Percentiles rank a stretch among this genome's conserved stretches.
These are phyloP conservation scores for Lasioglossum calceatum DNA, from an alignment of 2,888 invertebrate species.

Conservation along the genomic window DNA sequence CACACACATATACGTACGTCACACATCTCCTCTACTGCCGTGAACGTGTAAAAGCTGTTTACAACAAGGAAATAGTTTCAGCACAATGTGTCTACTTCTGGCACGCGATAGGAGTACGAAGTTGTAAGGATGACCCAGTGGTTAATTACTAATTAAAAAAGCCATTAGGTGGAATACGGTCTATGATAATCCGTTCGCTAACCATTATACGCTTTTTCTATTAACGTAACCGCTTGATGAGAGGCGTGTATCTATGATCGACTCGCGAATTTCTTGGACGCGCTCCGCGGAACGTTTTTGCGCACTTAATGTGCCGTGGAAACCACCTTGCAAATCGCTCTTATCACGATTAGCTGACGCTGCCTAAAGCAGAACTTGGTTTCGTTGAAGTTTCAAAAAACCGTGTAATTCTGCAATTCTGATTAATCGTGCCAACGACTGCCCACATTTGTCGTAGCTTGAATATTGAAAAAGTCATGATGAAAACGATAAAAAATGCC, in stretches of 20 bases:
- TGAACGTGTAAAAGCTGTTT: neutral
- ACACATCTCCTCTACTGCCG: neutral
- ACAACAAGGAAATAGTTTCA: neutral
- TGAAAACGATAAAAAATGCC: too few species aligned
- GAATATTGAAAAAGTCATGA: too few species aligned
- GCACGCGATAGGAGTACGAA: neutral
- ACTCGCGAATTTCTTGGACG: neutral
- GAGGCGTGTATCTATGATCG: neutral
- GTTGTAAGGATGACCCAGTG: conserved; percentile 10
- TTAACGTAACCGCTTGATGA: conserved; percentile 27
- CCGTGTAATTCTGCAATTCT: neutral
- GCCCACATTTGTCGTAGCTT: neutral
- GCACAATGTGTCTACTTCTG: neutral
- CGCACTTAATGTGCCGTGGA: conserved; percentile 18
- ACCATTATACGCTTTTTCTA: conserved; percentile 31
- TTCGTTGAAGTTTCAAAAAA: neutral
- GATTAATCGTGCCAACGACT: neutral
- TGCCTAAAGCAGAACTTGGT: neutral
- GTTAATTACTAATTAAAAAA: conserved; percentile 30
- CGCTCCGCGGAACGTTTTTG: conserved; percentile 16
- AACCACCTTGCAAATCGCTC: neutral
- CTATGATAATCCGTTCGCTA: conserved; percentile 11
- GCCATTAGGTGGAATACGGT: conserved; percentile 11
- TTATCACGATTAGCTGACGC: neutral
- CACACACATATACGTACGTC: neutral